Evolutionary conservation across 2,888 invertebrate genomes (phyloP), one percentile per base, ranked within the genome.

Genomic region (Drosophila setosimentum): DNA sequence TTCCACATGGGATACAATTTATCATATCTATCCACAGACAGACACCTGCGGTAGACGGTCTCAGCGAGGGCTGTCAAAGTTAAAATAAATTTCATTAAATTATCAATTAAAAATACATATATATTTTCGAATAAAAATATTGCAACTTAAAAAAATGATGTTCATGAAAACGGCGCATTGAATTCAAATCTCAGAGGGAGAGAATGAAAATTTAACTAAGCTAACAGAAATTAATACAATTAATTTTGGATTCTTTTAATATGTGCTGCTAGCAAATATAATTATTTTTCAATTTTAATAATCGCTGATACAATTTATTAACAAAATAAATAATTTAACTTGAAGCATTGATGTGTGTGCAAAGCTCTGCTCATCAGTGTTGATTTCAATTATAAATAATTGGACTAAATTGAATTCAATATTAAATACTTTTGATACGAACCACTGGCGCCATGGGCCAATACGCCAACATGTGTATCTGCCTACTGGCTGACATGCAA

Each of bases 401-500:
- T 71, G 37, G 40, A 29, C 10, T 33, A 11, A 27, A 29, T 57
- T 49, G 55, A 69, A 69, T 40, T 49, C 29, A 68, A 71, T 64
- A 49, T 60, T 50, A 50, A 66, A 79, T 57, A 50, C n/a, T 63
- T 49, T 45, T 48, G 50, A 49, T 50, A 59, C 32, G 53, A 58
- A 63, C 82, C 67, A 82, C 66, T 49, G n/a, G 4, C 4, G 35
- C 35, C 48, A 33, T 10, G 33, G 27, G 50, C 37, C 45, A 45
- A 16, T 16, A 45, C 18, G 33, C 27, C 57, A 45, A 48, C 45
- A 48, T 42, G 58, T 58, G n/a, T 42, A 59, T 45, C 50, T 40
- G 60, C 42, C 60, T 45, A 53, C 49, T 45, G 60, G 60, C 70
- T 61, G 81, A 59, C 78, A 69, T 60, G 84, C 85, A 78, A 82